Conservation (phyloP, 2,797 vertebrate species). For the Synaphobranchus kaupii region DNA sequence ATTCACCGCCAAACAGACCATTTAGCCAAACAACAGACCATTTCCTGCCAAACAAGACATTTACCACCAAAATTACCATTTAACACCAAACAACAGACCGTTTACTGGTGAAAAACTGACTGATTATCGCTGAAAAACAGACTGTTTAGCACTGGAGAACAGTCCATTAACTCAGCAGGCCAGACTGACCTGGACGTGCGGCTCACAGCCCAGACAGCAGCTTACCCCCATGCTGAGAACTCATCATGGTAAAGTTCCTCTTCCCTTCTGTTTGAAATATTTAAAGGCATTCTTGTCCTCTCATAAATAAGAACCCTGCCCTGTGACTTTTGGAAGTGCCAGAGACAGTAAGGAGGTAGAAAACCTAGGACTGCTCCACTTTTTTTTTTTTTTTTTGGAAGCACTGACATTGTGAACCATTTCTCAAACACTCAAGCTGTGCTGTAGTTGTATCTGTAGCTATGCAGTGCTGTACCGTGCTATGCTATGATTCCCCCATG, state of each 20-base stretch:
- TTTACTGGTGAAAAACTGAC: too few relatives aligned
- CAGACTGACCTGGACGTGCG: neutral
- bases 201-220: neutral
- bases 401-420: neutral
- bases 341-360: neutral
- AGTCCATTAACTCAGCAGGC: too few relatives aligned
- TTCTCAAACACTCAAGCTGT: too few relatives aligned
- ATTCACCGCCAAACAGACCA: too few relatives aligned
- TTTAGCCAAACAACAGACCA: too few relatives aligned
- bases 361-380: neutral
- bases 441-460: neutral
- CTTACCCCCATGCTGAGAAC: neutral
- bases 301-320: constrained; percentile 27
- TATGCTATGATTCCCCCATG: too few relatives aligned
- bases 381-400: neutral
- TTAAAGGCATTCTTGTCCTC: constrained; percentile 26
- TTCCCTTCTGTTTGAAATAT: constrained; percentile 26
- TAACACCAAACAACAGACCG: too few relatives aligned
- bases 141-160: too few relatives aligned
- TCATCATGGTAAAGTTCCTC: constrained; percentile 23
- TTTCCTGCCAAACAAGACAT: too few relatives aligned
- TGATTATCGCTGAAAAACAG: too few relatives aligned
- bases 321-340: constrained; percentile 1
- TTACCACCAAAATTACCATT: too few relatives aligned
- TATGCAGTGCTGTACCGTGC: neutral